Percentiles rank a stretch among this genome's conserved stretches.
phyloP scores from a whole-genome alignment of 1,140 invertebrate species.

The Procambarus virginalis region DNA sequence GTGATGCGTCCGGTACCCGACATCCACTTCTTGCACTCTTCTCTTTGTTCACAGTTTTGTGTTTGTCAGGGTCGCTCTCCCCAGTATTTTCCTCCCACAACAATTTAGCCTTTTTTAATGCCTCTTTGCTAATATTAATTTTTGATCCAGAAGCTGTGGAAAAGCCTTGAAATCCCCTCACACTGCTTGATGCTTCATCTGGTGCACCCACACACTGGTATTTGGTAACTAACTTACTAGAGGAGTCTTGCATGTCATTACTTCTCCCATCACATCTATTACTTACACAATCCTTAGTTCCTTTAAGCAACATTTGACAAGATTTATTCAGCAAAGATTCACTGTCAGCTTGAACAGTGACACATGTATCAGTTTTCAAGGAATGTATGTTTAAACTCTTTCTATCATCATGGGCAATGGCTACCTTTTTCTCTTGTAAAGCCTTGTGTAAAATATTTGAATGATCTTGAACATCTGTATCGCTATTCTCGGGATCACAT shows the following conservation, averaged over 20 bases:
- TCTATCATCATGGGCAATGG: neutral
- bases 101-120: neutral
- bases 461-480: neutral
- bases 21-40: neutral
- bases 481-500: neutral
- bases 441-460: neutral
- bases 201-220: neutral
- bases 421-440: neutral
- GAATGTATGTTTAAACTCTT: neutral
- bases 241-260: neutral
- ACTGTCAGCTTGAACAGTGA: neutral
- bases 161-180: constrained; percentile 23
- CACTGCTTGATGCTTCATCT: neutral
- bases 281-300: neutral
- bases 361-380: neutral
- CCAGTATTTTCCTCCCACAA: neutral
- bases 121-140: constrained; percentile 13
- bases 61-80: neutral
- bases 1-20: neutral
- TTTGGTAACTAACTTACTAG: neutral
- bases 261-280: neutral
- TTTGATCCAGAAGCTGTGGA: constrained; percentile 15
- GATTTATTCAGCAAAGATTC: neutral
- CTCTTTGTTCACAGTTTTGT: neutral
- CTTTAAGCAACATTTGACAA: neutral